A percentile compares a stretch with the other conserved stretches of the same genome.
These are phyloP conservation scores for Strigamia crassipes DNA, from an alignment of 2,888 invertebrate species.

Conservation along the genomic window DNA sequence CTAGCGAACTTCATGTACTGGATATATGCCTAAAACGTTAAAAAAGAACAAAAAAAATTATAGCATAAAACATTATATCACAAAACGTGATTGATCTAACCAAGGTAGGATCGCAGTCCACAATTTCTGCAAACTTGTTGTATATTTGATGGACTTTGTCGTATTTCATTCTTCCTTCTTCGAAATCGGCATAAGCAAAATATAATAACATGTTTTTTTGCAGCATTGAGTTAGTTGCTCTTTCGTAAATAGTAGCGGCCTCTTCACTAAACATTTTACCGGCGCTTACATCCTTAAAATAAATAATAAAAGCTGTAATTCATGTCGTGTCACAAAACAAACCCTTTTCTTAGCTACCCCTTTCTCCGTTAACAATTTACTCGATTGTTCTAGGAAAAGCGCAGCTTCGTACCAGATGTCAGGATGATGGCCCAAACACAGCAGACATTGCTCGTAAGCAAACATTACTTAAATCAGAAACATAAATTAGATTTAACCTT, in stretches of 20 bases:
- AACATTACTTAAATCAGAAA: slow-evolving; percentile 77
- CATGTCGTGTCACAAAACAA: not conserved
- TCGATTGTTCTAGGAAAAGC: slow-evolving; percentile 92
- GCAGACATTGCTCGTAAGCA: slow-evolving; percentile 95
- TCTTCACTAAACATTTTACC: slow-evolving; percentile 92
- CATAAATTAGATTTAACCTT: not conserved
- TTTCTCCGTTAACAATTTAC: slow-evolving; percentile 90
- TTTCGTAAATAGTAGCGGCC: slow-evolving; percentile 90
- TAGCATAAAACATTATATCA: not conserved
- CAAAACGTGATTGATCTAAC: slow-evolving; percentile 62
- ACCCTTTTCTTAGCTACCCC: slow-evolving; percentile 68
- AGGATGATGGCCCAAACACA: slow-evolving; percentile 96
- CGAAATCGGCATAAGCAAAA: slow-evolving; percentile 98
- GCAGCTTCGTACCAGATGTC: slow-evolving; percentile 99
- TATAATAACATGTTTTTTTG: slow-evolving; percentile 91
- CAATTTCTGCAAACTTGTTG: slow-evolving; percentile 83
- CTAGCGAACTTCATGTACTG: slow-evolving; percentile 99
- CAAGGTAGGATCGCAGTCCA: slow-evolving; percentile 92
- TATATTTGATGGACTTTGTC: slow-evolving; percentile 97
- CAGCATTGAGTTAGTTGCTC: slow-evolving; percentile 86
- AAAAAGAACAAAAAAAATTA: not conserved
- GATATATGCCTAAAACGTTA: slow-evolving; percentile 75
- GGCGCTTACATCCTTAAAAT: slow-evolving; percentile 82
- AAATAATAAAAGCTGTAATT: not conserved
- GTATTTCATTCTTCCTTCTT: slow-evolving; percentile 93